Conservation (phyloP, 1,140 invertebrate genomes). For the Pseudomyrmex sp. region DNA sequence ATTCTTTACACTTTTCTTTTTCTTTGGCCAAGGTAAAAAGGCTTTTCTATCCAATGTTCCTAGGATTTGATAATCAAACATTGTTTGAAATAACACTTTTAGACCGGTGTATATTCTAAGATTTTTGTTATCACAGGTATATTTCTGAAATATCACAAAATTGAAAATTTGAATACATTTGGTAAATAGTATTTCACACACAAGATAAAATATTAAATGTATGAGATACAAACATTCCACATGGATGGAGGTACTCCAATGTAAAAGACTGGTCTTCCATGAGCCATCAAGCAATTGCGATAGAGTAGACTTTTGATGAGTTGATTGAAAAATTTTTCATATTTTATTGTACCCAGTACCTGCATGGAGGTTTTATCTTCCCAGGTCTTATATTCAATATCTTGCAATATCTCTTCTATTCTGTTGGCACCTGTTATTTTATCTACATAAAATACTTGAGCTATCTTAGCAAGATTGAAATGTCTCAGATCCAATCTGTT, state of each 20-base stretch:
- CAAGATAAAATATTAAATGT: not conserved
- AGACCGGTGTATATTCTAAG: conserved; percentile 24
- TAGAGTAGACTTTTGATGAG: conserved; percentile 63
- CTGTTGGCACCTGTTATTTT: too few species aligned
- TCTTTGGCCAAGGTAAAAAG: conserved; percentile 71
- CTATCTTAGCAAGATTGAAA: conserved; percentile 55
- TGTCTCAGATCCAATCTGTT: conserved; percentile 41
- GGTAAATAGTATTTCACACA: too few species aligned
- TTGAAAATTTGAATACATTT: conserved; percentile 4
- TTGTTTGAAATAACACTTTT: conserved; percentile 70
- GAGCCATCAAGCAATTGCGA: conserved; percentile 59
- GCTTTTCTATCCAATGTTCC: conserved; percentile 72
- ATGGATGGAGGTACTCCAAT: conserved; percentile 61
- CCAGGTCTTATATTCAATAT: conserved; percentile 62
- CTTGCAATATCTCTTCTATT: conserved; percentile 43
- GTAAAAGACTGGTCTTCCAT: conserved; percentile 72
- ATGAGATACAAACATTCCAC: conserved; percentile 70
- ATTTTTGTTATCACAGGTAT: not conserved
- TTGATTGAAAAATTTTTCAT: conserved; percentile 51
- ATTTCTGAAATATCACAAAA: conserved; percentile 63
- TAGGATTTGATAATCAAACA: conserved; percentile 75
- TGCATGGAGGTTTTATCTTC: conserved; percentile 64
- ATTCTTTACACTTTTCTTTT: not conserved
- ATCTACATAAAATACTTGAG: not conserved
- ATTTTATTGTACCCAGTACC: conserved; percentile 61